A percentile compares a stretch with the other conserved stretches of the same genome.
These are phyloP conservation scores for Patella ulyssiponensis DNA, from an alignment of 2,888 invertebrate species.

Conservation along the genomic window DNA sequence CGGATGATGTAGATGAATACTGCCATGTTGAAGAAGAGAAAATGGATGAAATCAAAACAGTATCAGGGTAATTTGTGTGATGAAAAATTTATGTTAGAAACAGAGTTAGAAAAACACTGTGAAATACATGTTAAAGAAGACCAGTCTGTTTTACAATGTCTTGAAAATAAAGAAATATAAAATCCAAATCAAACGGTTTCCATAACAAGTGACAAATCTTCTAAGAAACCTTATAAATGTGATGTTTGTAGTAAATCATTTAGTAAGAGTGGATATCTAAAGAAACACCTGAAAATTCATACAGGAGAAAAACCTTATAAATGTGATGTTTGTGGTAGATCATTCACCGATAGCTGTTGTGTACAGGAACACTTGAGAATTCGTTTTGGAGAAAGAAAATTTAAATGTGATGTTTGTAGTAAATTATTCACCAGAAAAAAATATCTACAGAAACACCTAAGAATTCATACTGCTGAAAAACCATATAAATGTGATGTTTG, in stretches of 20 bases:
- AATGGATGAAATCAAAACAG: no score
- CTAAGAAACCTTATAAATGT: background rate
- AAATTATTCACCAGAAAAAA: background rate
- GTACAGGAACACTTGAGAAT: background rate
- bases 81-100: no score
- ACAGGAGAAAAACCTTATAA: background rate
- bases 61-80: no score
- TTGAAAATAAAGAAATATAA: no score
- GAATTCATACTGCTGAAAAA: background rate
- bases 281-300: background rate
- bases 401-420: conserved; percentile 3
- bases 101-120: no score
- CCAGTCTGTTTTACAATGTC: no score
- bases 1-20: no score
- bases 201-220: no score
- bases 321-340: background rate
- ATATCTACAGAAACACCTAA: background rate
- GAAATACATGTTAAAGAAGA: no score
- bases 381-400: background rate
- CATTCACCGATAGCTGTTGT: background rate
- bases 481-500: conserved; percentile 1
- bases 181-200: no score
- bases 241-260: background rate
- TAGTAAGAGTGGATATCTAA: background rate
- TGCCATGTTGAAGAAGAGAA: no score